phyloP scores from a whole-genome alignment of 2,113 vertebrate species.

The Erythrocercus mccallii region DNA sequence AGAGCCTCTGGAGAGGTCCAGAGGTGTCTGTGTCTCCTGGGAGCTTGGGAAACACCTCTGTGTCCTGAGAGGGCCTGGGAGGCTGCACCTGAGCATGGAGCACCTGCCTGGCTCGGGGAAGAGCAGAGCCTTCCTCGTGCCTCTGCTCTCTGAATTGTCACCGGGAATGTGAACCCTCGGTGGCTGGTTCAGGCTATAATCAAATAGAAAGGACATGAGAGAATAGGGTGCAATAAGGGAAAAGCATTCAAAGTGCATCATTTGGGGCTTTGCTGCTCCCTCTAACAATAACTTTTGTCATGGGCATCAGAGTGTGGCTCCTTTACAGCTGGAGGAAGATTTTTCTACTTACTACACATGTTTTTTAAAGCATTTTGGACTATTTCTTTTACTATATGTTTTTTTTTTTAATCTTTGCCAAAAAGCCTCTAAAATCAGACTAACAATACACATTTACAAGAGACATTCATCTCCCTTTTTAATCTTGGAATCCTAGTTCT shows the following conservation, averaged over 20 bases:
- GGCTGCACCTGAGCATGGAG: neutral
- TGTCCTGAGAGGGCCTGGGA: rapidly evolving
- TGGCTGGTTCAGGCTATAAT: neutral
- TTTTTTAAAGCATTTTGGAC: neutral
- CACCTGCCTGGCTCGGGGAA: neutral
- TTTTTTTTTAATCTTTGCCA: neutral
- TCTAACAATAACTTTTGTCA: neutral
- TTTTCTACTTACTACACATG: neutral
- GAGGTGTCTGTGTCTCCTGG: neutral
- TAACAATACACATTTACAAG: constrained; percentile 12
- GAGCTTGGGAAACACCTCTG: neutral
- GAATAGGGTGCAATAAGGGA: neutral
- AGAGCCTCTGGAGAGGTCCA: neutral
- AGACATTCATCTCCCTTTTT: constrained; percentile 22
- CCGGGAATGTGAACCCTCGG: rapidly evolving
- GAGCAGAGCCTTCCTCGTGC: neutral
- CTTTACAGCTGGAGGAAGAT: neutral
- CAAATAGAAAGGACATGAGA: neutral
- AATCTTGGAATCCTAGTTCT: constrained; percentile 24
- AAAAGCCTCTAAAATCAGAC: neutral
- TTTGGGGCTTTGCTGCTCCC: neutral
- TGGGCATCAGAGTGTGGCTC: neutral
- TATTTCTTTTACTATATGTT: neutral
- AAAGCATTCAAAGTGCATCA: neutral
- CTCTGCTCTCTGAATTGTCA: neutral